Evolutionary conservation across 2,113 vertebrate species (phyloP), one percentile per base, ranked within the genome.

Genomic region (Sminthopsis crassicaudata): DNA sequence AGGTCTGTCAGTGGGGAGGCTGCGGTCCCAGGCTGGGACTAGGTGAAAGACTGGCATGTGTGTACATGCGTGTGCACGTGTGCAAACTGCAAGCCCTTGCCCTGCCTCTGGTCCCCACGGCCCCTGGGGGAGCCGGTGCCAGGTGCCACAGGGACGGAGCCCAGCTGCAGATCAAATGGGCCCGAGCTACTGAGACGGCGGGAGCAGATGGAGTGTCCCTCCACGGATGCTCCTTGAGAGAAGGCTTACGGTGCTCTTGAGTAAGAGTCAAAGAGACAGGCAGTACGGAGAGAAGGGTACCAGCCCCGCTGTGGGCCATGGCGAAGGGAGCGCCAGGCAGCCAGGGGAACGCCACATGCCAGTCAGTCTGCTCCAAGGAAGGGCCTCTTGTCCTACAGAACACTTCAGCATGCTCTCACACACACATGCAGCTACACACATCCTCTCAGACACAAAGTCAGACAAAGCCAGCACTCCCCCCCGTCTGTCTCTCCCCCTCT

Each of bases 201-300:
- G 89, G 89, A 90, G 89, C 89, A 90, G 89, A 90, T 90, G 89
- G 89, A 90, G 89, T 46, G 89, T 90, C 89, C 89, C 89, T 90
- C 46, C 89, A 51, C 48, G 10, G 89, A 27, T 11, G 46, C 89
- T 90, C 24, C 89, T 90, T 90, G 46, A 51, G 89, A 90, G 89
- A 48, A 90, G 46, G 24, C 89, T 90, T 25, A 48, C 89, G 11
- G 89, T 50, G 89, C 89, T 90, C 89, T 90, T 90, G 89, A 90
- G 48, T 10, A 30, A 90, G 89, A 90, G 46, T 90, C 89, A 90
- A 50, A 90, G 89, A 48, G 46, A 90, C 46, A 90, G 89, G 89
- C 89, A 90, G 24, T 16, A 7, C 25, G 2, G 89, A 90, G 46
- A 90, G 89, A 51, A 90, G 46, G 46, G 89, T 3, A 51, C 89